Evolutionary conservation across 2,888 invertebrate species (phyloP).

Genomic region (Noctua comes): DNA sequence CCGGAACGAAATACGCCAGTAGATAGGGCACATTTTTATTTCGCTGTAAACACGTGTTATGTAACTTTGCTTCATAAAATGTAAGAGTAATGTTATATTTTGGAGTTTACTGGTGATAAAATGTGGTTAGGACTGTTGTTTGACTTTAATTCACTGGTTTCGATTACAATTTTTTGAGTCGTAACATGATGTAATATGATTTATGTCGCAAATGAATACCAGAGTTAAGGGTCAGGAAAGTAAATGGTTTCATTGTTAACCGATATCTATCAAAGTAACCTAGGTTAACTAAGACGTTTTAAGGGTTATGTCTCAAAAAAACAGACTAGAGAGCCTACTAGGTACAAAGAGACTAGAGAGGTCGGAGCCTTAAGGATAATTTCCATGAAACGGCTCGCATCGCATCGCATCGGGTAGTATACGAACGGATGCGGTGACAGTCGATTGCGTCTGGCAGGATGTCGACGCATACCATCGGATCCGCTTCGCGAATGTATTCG

Average conservation of each 20-base stretch:
- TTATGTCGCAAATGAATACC: not conserved
- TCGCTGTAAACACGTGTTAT: constrained; percentile 51
- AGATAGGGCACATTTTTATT: constrained; percentile 54
- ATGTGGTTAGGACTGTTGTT: constrained; percentile 46
- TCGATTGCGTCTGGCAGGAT: too few species aligned
- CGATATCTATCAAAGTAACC: not conserved
- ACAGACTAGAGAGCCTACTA: too few species aligned
- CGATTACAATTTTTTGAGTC: not conserved
- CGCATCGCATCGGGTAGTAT: too few species aligned
- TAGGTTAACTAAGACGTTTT: too few species aligned
- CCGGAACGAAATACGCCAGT: constrained; percentile 36
- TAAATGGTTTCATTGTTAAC: not conserved
- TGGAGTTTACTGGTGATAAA: constrained; percentile 53
- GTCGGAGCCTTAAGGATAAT: too few species aligned
- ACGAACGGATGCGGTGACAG: too few species aligned
- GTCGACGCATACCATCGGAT: too few species aligned
- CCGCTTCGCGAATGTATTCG: too few species aligned
- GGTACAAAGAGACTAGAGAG: too few species aligned
- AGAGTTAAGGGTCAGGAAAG: not conserved
- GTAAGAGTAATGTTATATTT: constrained; percentile 41
- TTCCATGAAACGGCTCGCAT: too few species aligned
- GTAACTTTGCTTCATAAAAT: constrained; percentile 49
- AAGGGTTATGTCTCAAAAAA: too few species aligned
- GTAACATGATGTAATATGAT: constrained; percentile 4
- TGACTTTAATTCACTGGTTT: constrained; percentile 12